Conservation (phyloP, 2,113 vertebrate genomes). For the Perognathus longimembris region DNA sequence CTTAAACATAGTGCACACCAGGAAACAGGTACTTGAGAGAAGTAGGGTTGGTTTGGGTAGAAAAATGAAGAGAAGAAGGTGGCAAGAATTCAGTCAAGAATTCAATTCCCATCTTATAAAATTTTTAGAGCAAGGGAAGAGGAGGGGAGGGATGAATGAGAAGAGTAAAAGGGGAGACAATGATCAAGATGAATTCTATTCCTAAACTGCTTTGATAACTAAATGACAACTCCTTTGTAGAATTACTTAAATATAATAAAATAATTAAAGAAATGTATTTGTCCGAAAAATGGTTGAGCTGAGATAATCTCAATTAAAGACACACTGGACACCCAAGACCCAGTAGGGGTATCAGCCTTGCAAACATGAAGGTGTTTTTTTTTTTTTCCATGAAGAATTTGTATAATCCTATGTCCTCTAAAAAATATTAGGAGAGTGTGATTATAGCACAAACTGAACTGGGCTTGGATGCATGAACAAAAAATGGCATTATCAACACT, state of each 20-base stretch:
- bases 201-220: not conserved
- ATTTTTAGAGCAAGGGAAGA: too few relatives aligned
- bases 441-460: not conserved
- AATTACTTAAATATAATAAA: too few relatives aligned
- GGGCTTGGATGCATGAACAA: not conserved
- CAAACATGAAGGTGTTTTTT: not conserved
- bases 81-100: too few relatives aligned
- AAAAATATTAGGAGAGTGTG: not conserved
- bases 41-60: too few relatives aligned
- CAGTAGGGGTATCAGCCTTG: not conserved
- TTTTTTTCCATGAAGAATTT: not conserved
- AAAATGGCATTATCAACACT: not conserved
- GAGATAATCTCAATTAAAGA: not conserved
- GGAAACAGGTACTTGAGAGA: too few relatives aligned
- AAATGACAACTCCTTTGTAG: too few relatives aligned
- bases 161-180: too few relatives aligned
- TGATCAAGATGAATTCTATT: too few relatives aligned
- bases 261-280: not conserved
- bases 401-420: not conserved
- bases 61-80: too few relatives aligned
- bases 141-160: too few relatives aligned
- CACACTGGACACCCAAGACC: not conserved
- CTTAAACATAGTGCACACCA: too few relatives aligned
- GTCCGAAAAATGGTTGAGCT: not conserved
- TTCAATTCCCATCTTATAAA: too few relatives aligned